phyloP scores from a whole-genome alignment of 2,113 vertebrate species.

The Dinomys branickii region DNA sequence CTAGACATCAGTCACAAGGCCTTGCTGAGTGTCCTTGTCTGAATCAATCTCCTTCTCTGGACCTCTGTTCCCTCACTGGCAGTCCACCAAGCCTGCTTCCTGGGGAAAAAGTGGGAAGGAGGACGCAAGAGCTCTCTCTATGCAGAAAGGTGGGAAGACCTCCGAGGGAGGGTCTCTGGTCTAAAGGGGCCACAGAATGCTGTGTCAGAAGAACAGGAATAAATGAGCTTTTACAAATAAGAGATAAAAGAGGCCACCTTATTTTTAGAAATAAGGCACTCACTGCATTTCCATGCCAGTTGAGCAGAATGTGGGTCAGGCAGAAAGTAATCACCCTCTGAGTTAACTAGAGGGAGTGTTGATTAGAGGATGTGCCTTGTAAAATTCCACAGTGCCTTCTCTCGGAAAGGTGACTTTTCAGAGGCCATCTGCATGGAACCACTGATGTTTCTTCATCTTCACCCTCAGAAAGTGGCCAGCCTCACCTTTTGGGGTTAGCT shows the following conservation, averaged over 20 bases:
- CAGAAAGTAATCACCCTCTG: constrained; percentile 71
- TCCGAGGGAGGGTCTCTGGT: background rate
- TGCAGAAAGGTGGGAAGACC: background rate
- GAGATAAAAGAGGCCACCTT: constrained; percentile 75
- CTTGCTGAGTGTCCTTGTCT: background rate
- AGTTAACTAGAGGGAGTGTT: constrained; percentile 59
- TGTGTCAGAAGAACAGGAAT: background rate
- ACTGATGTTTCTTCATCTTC: background rate
- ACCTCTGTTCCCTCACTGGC: background rate
- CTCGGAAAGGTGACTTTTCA: constrained; percentile 53
- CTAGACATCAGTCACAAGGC: background rate
- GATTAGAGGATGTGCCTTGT: constrained; percentile 38
- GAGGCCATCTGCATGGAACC: background rate
- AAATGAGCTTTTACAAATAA: constrained; percentile 67
- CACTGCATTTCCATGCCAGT: constrained; percentile 41
- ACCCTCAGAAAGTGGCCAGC: background rate
- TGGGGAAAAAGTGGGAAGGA: background rate
- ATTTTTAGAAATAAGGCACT: constrained; percentile 77
- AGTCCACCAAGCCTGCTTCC: background rate
- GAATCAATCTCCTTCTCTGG: background rate
- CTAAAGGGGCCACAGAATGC: background rate
- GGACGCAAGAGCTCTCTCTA: background rate
- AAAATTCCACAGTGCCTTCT: constrained; percentile 36
- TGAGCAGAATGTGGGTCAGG: constrained; percentile 75
- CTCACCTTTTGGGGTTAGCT: background rate